Conservation (phyloP, 2,888 invertebrate species). For the Podabrus alpinus region DNA sequence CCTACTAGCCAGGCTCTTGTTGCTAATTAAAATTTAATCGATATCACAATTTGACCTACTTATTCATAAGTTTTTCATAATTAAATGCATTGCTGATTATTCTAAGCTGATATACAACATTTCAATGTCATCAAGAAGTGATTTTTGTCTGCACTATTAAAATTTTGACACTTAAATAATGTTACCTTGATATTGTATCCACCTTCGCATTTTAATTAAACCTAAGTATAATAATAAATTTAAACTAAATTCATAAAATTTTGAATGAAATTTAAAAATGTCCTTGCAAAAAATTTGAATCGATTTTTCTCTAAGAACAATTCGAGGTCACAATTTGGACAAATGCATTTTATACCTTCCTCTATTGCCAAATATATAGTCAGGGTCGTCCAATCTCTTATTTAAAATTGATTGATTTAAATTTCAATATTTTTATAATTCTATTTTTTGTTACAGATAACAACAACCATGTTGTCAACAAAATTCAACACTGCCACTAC, state of each 20-base stretch:
- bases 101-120: not conserved
- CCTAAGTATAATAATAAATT: not conserved
- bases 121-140: slow-evolving; percentile 13
- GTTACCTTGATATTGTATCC: slow-evolving; percentile 21
- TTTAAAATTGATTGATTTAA: not conserved
- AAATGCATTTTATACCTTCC: slow-evolving; percentile 31
- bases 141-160: slow-evolving; percentile 6
- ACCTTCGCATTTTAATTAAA: slow-evolving; percentile 19
- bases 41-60: not conserved
- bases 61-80: not conserved
- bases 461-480: slow-evolving; percentile 32
- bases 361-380: slow-evolving; percentile 38
- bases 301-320: slow-evolving; percentile 12
- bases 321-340: slow-evolving; percentile 27
- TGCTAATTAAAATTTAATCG: not conserved
- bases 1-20: not conserved
- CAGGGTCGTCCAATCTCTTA: slow-evolving; percentile 40
- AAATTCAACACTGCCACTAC: slow-evolving; percentile 54
- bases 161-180: slow-evolving; percentile 3
- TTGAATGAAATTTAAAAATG: slow-evolving; percentile 15
- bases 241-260: not conserved
- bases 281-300: slow-evolving; percentile 25
- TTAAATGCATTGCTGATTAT: not conserved
- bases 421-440: slow-evolving; percentile 1
- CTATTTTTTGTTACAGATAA: slow-evolving; percentile 48